These are phyloP conservation scores for Megalops atlanticus DNA, from an alignment of 2,113 vertebrate genomes.

Conservation along the genomic window DNA sequence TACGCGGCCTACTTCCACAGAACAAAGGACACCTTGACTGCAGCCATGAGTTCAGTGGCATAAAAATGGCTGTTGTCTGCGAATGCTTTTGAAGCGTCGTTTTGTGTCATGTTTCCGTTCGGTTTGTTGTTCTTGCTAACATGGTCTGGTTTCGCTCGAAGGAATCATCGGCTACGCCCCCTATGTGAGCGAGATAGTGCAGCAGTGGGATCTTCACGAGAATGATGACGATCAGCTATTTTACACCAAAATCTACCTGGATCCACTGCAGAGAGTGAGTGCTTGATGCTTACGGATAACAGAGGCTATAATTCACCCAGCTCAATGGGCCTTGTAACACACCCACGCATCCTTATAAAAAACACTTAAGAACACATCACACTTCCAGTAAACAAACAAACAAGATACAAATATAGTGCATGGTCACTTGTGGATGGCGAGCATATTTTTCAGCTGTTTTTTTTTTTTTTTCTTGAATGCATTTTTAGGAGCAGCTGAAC, in stretches of 20 bases:
- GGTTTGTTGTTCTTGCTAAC: neutral
- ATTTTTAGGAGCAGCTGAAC: slow-evolving; percentile 80
- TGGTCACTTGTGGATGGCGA: neutral
- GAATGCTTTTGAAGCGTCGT: too few species aligned
- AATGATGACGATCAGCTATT: slow-evolving; percentile 98
- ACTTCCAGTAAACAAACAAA: slow-evolving; percentile 39
- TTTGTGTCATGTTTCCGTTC: neutral
- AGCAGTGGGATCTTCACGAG: slow-evolving; percentile 92
- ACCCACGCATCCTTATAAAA: slow-evolving; percentile 29
- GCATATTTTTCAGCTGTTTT: slow-evolving; percentile 1
- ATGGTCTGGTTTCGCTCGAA: slow-evolving; percentile 60
- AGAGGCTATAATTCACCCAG: neutral
- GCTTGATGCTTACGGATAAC: neutral
- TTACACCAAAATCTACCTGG: slow-evolving; percentile 94
- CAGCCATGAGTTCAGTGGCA: neutral
- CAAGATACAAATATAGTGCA: slow-evolving; percentile 28
- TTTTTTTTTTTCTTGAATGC: neutral
- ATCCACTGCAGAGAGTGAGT: slow-evolving; percentile 83
- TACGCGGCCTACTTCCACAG: neutral
- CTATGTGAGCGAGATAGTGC: slow-evolving; percentile 78
- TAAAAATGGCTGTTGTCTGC: neutral
- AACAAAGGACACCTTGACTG: neutral
- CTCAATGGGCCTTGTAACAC: slow-evolving; percentile 25
- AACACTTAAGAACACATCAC: slow-evolving; percentile 32
- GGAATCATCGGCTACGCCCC: slow-evolving; percentile 92